Base-by-base conservation (phyloP, 2,888 invertebrate genomes). In the Lochmaea capreae region DNA sequence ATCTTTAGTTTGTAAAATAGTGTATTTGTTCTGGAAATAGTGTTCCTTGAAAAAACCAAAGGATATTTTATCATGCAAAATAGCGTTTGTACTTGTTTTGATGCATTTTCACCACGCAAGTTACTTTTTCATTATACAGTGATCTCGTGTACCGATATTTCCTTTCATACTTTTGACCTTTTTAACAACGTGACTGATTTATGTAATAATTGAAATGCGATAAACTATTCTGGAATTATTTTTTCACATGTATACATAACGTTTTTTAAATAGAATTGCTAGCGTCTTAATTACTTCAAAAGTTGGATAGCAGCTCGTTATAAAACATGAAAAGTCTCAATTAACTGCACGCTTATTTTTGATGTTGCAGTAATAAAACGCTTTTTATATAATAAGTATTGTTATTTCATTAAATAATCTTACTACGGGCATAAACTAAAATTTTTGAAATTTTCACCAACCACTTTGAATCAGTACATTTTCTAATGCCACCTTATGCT, bases 61-160 rank as follows among this genome's bases (percentile, higher is more conserved):
- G 49, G 49, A 49, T 49, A 49, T 49, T 49, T 49, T 12, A 46
- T 49, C 49, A 49, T n/a, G 14, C 14, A 49, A 49, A 14, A 49
- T 49, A n/a, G 49, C n/a, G n/a, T 49, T 49, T 49, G 14, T 49
- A 49, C 49, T 49, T 14, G 43, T 46, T 12, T 14, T 46, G 49
- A 49, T 49, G n/a, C n/a, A 49, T 49, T 49, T n/a, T 49, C 49
- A 49, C 49, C 49, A 49, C 49, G 49, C 49, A n/a, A 49, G 49
- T n/a, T 12, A 46, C 43, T 46, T 49, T 49, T 49, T 49, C 8
- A 49, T 49, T 49, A 2, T 49, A n/a, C 6, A 49, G 14, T 49
- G 49, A 49, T 49, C 4, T 49, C 49, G 49, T 49, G 12, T 49
- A n/a, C 49, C 49, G n/a, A 49, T 49, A 49, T n/a, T n/a, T 14